Evolutionary conservation across 2,888 invertebrate genomes (phyloP).

Genomic region (Formica aserva): DNA sequence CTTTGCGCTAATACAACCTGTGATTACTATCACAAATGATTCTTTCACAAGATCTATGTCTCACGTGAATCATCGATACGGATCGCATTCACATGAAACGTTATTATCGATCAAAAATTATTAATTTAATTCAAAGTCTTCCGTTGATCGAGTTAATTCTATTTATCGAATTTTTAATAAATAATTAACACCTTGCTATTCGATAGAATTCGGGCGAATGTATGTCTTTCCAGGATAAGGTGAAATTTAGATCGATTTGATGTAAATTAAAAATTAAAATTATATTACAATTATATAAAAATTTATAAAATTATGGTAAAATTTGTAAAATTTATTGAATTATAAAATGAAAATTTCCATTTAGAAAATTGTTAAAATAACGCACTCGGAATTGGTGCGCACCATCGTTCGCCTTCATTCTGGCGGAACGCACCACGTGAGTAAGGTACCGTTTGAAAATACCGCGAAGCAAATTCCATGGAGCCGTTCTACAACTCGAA

Average conservation of each 20-base stretch:
- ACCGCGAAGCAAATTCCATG: conserved; percentile 74
- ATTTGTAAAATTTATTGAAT: too few relatives aligned
- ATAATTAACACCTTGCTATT: neutral
- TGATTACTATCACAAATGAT: conserved; percentile 4
- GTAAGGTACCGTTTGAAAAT: conserved; percentile 82
- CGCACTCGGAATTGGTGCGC: neutral
- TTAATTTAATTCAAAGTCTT: neutral
- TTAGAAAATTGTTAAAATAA: neutral
- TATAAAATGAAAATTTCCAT: conserved; percentile 28
- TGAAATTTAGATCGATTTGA: neutral
- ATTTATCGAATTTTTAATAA: neutral
- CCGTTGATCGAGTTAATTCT: neutral
- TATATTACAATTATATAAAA: too few relatives aligned
- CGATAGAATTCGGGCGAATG: neutral
- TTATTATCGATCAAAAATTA: neutral
- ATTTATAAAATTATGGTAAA: too few relatives aligned
- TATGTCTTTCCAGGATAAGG: neutral
- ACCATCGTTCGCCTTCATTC: conserved; percentile 60
- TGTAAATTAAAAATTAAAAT: too few relatives aligned
- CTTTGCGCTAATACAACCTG: conserved; percentile 27
- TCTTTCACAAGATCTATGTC: neutral
- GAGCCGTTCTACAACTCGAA: conserved; percentile 60
- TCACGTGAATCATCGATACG: conserved; percentile 18
- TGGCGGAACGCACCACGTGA: conserved; percentile 72
- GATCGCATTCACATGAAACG: neutral